Evolutionary conservation across 2,888 invertebrate genomes (phyloP), one percentile per base, ranked within the genome.

Genomic region (Phengaris arion): DNA sequence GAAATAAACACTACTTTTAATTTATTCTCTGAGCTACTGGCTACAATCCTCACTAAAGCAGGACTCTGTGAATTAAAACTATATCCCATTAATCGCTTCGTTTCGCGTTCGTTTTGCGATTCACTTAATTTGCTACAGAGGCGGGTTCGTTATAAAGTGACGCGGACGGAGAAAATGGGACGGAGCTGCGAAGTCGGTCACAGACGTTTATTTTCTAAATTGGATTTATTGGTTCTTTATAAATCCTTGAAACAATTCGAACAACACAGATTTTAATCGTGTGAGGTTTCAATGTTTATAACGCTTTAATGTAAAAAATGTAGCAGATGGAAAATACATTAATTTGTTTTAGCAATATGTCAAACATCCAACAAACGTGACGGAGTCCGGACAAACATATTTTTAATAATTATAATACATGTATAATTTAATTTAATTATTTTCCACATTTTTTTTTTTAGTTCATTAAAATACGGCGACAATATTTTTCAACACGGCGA

Each of bases 91-190:
- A 72, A 72, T 72, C 72, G 72, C 52, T 72, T 54, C 72, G 22
- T 72, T 72, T 72, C 72, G 85, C 83, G 85, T 86, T 88, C 84
- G 84, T 87, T 88, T 84, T 85, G 86, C 79, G 83, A 85, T 86
- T 87, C 85, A 81, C 86, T 87, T 87, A 86, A 86, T 86, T 87
- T 81, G 82, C 79, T 81, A 77, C 77, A 79, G 80, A 78, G 77
- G 78, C 74, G 78, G 78, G 77, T 77, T 80, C 73, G 78, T 79
- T 80, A 79, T 78, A 77, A 76, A 74, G 73, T 75, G 74, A 52
- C 70, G 70, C 69, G 75, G 69, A 54, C 52, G 72, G 22, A 72
- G 72, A 72, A 72, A 72, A 72, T 72, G 72, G 72, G 72, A 72
- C 75, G 74, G 76, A 70, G 74, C 48, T 51, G 68, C 74, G 55